These are phyloP conservation scores for Halcyon leucocephala DNA, from an alignment of 2,797 vertebrate genomes.

Conservation along the genomic window DNA sequence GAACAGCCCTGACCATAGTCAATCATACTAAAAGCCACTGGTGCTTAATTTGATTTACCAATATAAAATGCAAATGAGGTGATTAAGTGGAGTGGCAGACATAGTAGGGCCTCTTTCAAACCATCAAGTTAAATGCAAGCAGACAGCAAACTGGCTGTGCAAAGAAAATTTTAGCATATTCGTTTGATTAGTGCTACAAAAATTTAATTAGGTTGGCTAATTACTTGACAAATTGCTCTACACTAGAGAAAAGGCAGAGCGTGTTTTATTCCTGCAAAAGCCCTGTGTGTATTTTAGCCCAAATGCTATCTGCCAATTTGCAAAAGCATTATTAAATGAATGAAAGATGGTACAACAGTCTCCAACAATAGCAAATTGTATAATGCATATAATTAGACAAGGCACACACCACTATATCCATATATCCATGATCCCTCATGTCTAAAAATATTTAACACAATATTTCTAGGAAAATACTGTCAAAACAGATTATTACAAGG, in stretches of 20 bases:
- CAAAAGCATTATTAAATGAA: slow-evolving; percentile 99
- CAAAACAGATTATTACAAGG: slow-evolving; percentile 77
- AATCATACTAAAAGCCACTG: slow-evolving; percentile 99
- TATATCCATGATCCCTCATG: slow-evolving; percentile 78
- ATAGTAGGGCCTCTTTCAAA: slow-evolving; percentile 94
- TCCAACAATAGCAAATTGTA: slow-evolving; percentile 91
- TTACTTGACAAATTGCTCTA: slow-evolving; percentile 97
- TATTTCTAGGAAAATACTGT: slow-evolving; percentile 74
- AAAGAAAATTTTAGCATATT: slow-evolving; percentile 99
- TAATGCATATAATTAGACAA: slow-evolving; percentile 93
- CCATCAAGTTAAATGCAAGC: slow-evolving; percentile 98
- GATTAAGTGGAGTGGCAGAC: slow-evolving; percentile 98
- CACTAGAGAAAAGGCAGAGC: slow-evolving; percentile 88
- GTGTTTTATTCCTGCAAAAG: slow-evolving; percentile 81
- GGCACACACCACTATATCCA: slow-evolving; percentile 82
- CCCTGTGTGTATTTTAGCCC: slow-evolving; percentile 86
- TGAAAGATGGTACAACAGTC: slow-evolving; percentile 93
- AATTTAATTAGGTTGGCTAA: slow-evolving; percentile 97
- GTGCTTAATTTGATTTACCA: slow-evolving; percentile 99
- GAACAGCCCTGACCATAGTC: slow-evolving; percentile 96
- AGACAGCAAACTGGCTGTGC: slow-evolving; percentile 95
- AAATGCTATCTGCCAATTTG: slow-evolving; percentile 93
- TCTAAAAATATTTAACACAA: slow-evolving; percentile 75
- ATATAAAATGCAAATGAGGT: slow-evolving; percentile 99
- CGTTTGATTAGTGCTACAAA: slow-evolving; percentile 98